A percentile compares a stretch with the other conserved stretches of the same genome.
Conservation (phyloP, 1,140 invertebrate genomes). For the Hycleus cichorii region DNA sequence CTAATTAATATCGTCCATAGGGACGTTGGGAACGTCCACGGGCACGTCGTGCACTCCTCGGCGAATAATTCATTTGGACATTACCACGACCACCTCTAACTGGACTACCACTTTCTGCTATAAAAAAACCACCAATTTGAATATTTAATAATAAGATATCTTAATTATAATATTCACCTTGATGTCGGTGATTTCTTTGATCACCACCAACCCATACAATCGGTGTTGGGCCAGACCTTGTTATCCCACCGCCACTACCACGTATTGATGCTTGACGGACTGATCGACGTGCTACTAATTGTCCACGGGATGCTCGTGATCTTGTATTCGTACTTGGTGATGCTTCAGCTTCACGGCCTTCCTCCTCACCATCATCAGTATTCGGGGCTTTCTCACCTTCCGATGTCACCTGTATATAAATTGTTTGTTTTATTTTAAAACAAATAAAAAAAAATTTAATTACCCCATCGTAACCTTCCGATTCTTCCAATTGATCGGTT, state of each 20-base stretch:
- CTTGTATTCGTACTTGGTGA: conserved; percentile 49
- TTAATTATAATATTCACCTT: not conserved
- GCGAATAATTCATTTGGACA: conserved; percentile 15
- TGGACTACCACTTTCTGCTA: conserved; percentile 7
- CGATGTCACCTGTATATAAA: conserved; percentile 43
- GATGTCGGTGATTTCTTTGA: conserved; percentile 14
- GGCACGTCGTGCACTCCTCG: conserved; percentile 22
- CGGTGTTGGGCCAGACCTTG: conserved; percentile 20
- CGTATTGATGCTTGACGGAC: conserved; percentile 8
- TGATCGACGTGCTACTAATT: conserved; percentile 23
- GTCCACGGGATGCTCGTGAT: conserved; percentile 27
- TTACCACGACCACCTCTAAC: conserved; percentile 17
- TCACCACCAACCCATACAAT: conserved; percentile 22
- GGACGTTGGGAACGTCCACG: conserved; percentile 22
- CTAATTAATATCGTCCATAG: conserved; percentile 17
- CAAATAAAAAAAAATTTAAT: not conserved
- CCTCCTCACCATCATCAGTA: conserved; percentile 49
- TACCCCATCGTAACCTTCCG: conserved; percentile 37
- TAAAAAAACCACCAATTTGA: conserved; percentile 2
- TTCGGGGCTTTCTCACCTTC: conserved; percentile 52
- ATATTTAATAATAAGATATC: not conserved
- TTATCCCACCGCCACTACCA: not conserved
- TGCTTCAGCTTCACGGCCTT: conserved; percentile 62
- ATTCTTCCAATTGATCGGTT: conserved; percentile 25
- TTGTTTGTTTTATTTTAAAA: not conserved